Percentiles rank a stretch among this genome's conserved stretches.
phyloP scores from a whole-genome alignment of 2,888 invertebrate genomes.

The Harpalus rubripes region DNA sequence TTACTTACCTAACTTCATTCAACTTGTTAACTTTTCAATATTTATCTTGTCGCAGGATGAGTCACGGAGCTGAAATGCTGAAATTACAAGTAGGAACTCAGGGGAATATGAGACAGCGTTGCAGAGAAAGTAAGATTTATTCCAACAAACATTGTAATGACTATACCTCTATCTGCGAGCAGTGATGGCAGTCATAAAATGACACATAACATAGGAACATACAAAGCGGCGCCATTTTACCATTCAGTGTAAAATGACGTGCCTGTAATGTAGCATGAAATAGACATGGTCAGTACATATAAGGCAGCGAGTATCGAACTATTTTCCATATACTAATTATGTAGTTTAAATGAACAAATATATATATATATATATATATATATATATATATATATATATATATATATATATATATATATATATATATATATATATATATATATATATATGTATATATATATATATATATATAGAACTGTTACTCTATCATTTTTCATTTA shows the following conservation, averaged over 20 bases:
- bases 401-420: too few relatives aligned
- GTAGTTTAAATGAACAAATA: too few relatives aligned
- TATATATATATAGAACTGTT: too few relatives aligned
- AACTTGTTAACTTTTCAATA: constrained; percentile 46
- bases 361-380: too few relatives aligned
- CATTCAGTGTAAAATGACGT: constrained; percentile 19
- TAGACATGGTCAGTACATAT: constrained; percentile 45
- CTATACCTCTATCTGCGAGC: constrained; percentile 51
- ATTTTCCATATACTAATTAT: constrained; percentile 10
- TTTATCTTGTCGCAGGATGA: constrained; percentile 19
- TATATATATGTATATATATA: too few relatives aligned
- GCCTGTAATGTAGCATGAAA: constrained; percentile 47
- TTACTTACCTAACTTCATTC: constrained; percentile 20
- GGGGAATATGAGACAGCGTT: background rate
- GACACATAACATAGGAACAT: constrained; percentile 56
- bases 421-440: too few relatives aligned
- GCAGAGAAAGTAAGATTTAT: constrained; percentile 66
- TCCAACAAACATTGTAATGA: constrained; percentile 65
- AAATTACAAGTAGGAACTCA: background rate
- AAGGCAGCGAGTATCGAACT: constrained; percentile 37
- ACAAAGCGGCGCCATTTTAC: constrained; percentile 42
- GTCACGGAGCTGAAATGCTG: background rate
- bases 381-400: too few relatives aligned
- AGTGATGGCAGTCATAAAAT: constrained; percentile 60
- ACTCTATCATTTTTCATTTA: too few relatives aligned